Base-by-base conservation (phyloP, 2,113 vertebrate genomes). In the Poeciliopsis retropinna region DNA sequence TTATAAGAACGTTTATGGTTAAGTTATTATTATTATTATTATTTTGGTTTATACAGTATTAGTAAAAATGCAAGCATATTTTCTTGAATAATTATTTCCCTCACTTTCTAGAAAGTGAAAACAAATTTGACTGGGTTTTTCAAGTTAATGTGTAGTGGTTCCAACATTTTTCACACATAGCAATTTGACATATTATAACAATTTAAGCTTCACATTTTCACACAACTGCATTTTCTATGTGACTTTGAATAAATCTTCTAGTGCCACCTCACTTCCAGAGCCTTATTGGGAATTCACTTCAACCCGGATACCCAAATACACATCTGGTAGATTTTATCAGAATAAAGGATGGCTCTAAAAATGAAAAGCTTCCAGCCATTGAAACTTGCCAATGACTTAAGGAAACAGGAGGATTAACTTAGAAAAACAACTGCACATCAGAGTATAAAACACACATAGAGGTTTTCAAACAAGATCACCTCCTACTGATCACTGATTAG, bases 341-440 rank as follows among this genome's bases (percentile, higher is more conserved):
- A 15, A 15, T 5, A 17, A 44, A 44, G 12, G 17, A 44, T 17
- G 41, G 13, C 17, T 54, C 17, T 54, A 51, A 25, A 54, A 54
- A 54, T 54, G 19, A 54, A 10, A 22, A 54, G 47, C 19, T 54
- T 54, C 19, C 47, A 25, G 47, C 0, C 8, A 9, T 54, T 54
- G 22, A 54, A 54, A 5, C 47, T 25, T 25, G 19, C 17, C 47
- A 60, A 70, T 67, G 72, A 83, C 66, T 88, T 76, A 86, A 60
- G 65, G 64, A 75, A 61, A 90, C 32, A 30, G n/a, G 79, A 63
- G 66, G 75, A 72, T 86, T 75, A 85, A 34, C 32, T 32, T 32
- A 32, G 32, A 11, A 60, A 79, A 85, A 86, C 76, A 82, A 77
- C 60, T 19, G 11, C 13, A 6, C 29, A 27, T 28, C n/a, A 6